Base-by-base conservation (phyloP, 2,797 vertebrate species). In the Rhinoraja longicauda region DNA sequence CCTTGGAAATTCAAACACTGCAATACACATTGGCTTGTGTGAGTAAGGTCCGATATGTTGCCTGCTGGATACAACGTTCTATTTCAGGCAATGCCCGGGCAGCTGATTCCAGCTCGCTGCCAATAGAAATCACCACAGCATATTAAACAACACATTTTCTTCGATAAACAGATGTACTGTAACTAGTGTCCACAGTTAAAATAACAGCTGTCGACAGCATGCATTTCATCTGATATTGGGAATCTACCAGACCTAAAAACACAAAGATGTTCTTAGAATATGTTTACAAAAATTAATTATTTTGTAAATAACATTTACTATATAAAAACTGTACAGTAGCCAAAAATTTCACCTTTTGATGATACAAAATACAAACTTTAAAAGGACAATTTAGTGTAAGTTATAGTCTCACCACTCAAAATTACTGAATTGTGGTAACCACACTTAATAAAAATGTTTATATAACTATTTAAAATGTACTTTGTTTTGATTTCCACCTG, bases 141-240 rank as follows among this genome's bases (percentile, higher is more conserved):
- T 62, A 21, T 67, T n/a, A 67, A 88, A 88, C n/a, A 67, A 88
- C 84, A 88, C n/a, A n/a, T 64, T 84, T 84, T 84, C 81, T 84
- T 64, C 64, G 59, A 64, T 88, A 64, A 88, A 88, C 57, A 67
- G 62, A 88, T 32, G n/a, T 59, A 67, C 45, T 45, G 84, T 36
- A 88, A 62, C 59, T 64, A 15, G 32, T 88, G 59, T 88, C n/a
- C 29, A 32, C n/a, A 67, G n/a, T 36, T 88, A 88, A 88, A 88
- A 88, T 88, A 88, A 59, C n/a, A 88, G 32, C 84, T 32, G 59
- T 64, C 59, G 12, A 64, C 57, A 64, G 59, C n/a, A 32, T 88
- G 21, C 21, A 36, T 88, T 88, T 88, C 59, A 88, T 88, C n/a
- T 88, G 84, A 67, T 36, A 67, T 19, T 62, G 67, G 59, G 32